Base-by-base conservation (phyloP, 2,888 invertebrate genomes). In the Lymantria monacha region DNA sequence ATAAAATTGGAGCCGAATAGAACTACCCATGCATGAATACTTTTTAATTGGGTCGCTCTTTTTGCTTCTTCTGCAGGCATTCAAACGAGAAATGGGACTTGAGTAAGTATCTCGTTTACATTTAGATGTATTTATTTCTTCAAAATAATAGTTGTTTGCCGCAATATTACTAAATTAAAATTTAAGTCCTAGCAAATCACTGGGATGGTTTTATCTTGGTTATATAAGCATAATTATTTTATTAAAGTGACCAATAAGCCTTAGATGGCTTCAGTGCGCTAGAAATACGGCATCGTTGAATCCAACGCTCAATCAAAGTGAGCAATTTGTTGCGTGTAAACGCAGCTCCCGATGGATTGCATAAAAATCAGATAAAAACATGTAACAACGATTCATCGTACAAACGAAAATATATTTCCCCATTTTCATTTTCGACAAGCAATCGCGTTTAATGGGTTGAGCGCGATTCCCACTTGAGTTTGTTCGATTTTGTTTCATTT, bases 341-440 rank as follows among this genome's bases (percentile, higher is more conserved):
- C 83, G 81, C 75, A 79, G 75, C 70, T 80, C 83, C 79, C 83
- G 73, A 70, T 63, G 84, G 85, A 81, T 78, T 83, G 85, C 83
- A 83, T 78, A 79, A 80, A 85, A 87, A 85, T 81, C 83, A 81
- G 74, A 73, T 70, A 76, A 85, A 83, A 84, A 82, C 80, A 77
- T 71, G 75, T 68, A 72, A 81, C 76, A 81, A 76, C 76, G 73
- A 71, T 70, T 65, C 69, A 67, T 67, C 66, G 76, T 77, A 84
- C 82, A 83, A 86, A 84, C 83, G 83, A 79, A 87, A 83, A 88
- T 85, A 82, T 87, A 85, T 85, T 77, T 76, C 68, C 74, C 81
- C 80, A 79, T 87, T 87, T 87, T 87, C 81, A 88, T 89, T 87
- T 89, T 85, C 81, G 87, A 87, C 87, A 87, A 87, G 86, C 85